A percentile compares a stretch with the other conserved stretches of the same genome.
phyloP scores from a whole-genome alignment of 2,888 invertebrate genomes.

The Globia sparganii region DNA sequence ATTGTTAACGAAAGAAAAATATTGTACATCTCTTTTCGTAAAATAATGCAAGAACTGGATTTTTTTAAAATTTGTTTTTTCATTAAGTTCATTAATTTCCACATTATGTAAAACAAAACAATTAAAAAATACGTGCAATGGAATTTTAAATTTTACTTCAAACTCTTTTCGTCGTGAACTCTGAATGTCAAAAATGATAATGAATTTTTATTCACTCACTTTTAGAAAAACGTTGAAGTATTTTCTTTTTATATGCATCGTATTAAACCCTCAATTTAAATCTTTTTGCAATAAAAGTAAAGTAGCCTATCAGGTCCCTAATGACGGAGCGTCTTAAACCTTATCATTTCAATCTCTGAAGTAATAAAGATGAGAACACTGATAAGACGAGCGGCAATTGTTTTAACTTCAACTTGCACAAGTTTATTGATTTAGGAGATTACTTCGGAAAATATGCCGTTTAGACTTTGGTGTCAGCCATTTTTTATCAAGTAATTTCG shows the following conservation, averaged over 20 bases:
- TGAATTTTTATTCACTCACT: constrained; percentile 1
- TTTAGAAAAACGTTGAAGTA: constrained; percentile 5
- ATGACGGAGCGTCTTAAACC: constrained; percentile 57
- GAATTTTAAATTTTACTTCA: constrained; percentile 15
- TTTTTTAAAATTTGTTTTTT: background rate
- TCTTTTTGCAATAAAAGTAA: constrained; percentile 53
- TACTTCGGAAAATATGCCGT: constrained; percentile 25
- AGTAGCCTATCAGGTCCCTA: constrained; percentile 60
- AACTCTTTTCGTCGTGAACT: background rate
- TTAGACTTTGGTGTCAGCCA: background rate
- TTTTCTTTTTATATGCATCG: constrained; percentile 18
- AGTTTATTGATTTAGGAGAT: constrained; percentile 56
- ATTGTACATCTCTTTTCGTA: background rate
- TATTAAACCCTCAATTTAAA: constrained; percentile 46
- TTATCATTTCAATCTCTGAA: constrained; percentile 65
- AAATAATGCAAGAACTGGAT: background rate
- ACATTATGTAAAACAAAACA: constrained; percentile 3
- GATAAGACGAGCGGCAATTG: constrained; percentile 64
- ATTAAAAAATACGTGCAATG: background rate
- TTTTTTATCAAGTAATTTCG: background rate
- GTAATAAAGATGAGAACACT: constrained; percentile 64
- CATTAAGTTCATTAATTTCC: background rate
- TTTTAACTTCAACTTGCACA: constrained; percentile 56
- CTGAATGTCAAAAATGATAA: background rate
- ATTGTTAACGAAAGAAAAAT: background rate